Base-by-base conservation (phyloP, 2,888 invertebrate genomes). In the Scaptomyza reducta region DNA sequence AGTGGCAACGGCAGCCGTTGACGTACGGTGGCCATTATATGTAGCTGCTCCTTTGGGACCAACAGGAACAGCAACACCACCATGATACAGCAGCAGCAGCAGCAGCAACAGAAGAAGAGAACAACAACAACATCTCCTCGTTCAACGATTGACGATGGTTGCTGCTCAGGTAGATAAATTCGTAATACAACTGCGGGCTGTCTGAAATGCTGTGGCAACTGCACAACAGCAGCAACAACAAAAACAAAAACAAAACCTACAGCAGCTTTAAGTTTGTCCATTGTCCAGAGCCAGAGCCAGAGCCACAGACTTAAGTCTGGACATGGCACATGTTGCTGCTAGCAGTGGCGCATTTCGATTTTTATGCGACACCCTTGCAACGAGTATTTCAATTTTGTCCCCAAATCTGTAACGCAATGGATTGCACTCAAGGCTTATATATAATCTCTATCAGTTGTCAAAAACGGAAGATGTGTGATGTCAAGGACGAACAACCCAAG, bases 131-230 rank as follows among this genome's bases (percentile, higher is more conserved):
- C 74, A 63, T 62, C 74, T 67, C 62, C 66, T 57, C 81, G 84
- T 80, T 86, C 87, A 77, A 83, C 88, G 84, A 83, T 83, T 84
- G 87, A 84, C 84, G 84, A 88, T 84, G 84, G 88, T 84, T 68
- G 84, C 79, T 88, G 88, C 87, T 87, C 87, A 84, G 84, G 88
- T 88, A 84, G 84, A 84, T 84, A 84, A 84, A 84, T 84, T 84
- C 81, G 81, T 84, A 84, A 87, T 80, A 79, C 87, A 84, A 83
- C 88, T 87, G 74, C 79, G 76, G 63, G 68, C 67, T 76, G 81
- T 75, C 79, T 75, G 78, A 65, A 60, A 53, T 59, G 42, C 64
- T 77, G 41, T 68, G 49, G 47, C 56, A 29, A 18, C 40, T 29
- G 42, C 56, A 49, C 56, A 49, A 25, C 58, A 25, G 13, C 46